Base-by-base conservation (phyloP, 2,797 vertebrate genomes). In the Lacerta viridis region DNA sequence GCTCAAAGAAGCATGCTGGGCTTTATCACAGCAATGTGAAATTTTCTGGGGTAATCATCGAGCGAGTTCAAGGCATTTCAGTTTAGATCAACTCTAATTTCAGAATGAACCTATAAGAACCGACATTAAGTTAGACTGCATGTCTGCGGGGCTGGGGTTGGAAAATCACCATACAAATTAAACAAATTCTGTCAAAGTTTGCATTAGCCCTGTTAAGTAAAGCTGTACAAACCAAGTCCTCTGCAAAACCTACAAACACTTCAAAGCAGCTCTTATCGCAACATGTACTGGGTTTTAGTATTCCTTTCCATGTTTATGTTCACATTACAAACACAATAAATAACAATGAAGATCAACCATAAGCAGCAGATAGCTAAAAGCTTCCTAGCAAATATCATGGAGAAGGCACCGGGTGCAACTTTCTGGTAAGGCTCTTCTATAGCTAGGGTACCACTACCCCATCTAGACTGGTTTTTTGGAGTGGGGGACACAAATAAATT, bases 161-260 rank as follows among this genome's bases (percentile, higher is more conserved):
- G 92, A 50, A 89, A 92, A 86, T 36, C 4, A 39, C 41, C 88
- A 87, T 55, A 85, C 46, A 92, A 76, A 84, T 84, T 33, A 79
- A 59, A 85, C 7, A 29, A 1, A 61, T 87, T 81, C 85, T 74
- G 36, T 43, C 88, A 92, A 41, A 9, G 5, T 71, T 90, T 74
- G 25, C 2, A 20, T 29, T 74, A 68, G 25, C 1, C 84, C 55
- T 87, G 71, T 64, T 84, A 0, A 2, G 2, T 91, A 79, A 84
- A 41, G 71, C 25, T 23, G 66, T 80, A 46, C 68, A 50, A 84
- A 90, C 50, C 79, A 71, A 75, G 50, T 3, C 43, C 29, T 46
- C 79, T 46, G 33, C 29, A 46, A 64, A 87, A 82, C 29, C 84
- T 85, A 23, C 6, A 90, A 80, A n/a, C 71, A 4, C 81, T 61